These are phyloP conservation scores for Nasonia vitripennis DNA, from an alignment of 1,140 invertebrate genomes.

Conservation along the genomic window DNA sequence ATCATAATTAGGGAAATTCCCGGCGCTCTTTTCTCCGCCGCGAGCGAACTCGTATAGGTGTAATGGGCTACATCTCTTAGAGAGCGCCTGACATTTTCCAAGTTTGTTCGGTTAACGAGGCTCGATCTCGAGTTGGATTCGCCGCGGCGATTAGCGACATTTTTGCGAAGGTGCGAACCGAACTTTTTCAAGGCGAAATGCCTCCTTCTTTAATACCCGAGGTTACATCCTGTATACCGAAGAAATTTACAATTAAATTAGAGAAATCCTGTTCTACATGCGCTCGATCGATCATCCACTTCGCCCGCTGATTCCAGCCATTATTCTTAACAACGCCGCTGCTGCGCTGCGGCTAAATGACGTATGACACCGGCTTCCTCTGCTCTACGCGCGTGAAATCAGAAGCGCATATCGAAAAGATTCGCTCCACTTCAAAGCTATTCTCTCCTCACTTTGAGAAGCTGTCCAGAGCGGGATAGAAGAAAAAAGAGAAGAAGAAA, in stretches of 20 bases:
- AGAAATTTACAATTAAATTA: not conserved
- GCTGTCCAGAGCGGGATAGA: not conserved
- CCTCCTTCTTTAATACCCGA: too few species aligned
- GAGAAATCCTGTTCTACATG: not conserved
- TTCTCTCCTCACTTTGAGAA: not conserved
- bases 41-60: not conserved
- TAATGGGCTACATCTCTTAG: constrained; percentile 37
- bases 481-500: constrained; percentile 11
- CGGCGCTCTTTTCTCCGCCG: constrained; percentile 58
- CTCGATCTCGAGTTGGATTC: not conserved
- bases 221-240: not conserved
- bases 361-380: not conserved
- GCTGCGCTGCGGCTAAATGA: not conserved
- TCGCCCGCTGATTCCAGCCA: not conserved
- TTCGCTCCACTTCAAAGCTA: not conserved
- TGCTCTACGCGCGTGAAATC: not conserved
- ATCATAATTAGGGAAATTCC: constrained; percentile 74
- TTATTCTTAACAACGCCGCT: not conserved
- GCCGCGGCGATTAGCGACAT: not conserved
- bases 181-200: too few species aligned
- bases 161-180: not conserved
- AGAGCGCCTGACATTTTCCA: constrained; percentile 46
- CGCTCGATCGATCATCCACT: too few species aligned
- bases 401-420: not conserved
- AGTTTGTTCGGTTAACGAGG: constrained; percentile 45